Evolutionary conservation across 2,113 vertebrate genomes (phyloP), one percentile per base, ranked within the genome.

Genomic region (Eublepharis macularius): DNA sequence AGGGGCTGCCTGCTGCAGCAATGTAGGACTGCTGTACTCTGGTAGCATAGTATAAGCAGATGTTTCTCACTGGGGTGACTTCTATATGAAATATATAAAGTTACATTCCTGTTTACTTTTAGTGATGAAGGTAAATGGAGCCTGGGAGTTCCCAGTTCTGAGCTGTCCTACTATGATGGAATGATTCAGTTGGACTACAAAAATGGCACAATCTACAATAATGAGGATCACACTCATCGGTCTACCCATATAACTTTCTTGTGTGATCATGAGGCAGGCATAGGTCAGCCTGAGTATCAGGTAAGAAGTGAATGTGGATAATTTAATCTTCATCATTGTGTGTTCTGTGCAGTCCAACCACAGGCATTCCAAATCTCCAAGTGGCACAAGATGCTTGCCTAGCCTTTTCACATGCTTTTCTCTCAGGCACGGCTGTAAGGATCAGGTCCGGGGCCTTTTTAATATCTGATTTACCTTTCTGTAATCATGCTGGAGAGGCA

Each of bases 221-320:
- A 98, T 51, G 69, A 92, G 9, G 88, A 95, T 5, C 97, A 96
- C 85, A 98, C 97, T 0, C 95, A 60, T 0, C 95, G 99, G 54
- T 96, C 98, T 63, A 97, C 99, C 0, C 94, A 97, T 49, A 98
- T 99, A 94, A 98, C 98, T 76, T 99, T 99, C 81, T 96, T 99
- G 1, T 99, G 99, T 81, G 98, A 99, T 90, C 96, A 10, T 16
- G 93, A 96, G 1, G 98, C 96, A 0, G 97, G 97, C 65, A 88
- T 85, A 2, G 98, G 98, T 34, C 87, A 94, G 36, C 99, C 98
- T 0, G 97, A 98, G 47, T 99, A 98, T 87, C 98, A 98, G 97
- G 99, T 99, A 86, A 88, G 91, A 65, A 76, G 10, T 82, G 32
- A 63, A 21, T 34, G 12, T 73, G 51, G 24, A 39, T 57, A 29